These are phyloP conservation scores for Tetragnatha montana DNA, from an alignment of 2,888 invertebrate genomes.

Conservation along the genomic window DNA sequence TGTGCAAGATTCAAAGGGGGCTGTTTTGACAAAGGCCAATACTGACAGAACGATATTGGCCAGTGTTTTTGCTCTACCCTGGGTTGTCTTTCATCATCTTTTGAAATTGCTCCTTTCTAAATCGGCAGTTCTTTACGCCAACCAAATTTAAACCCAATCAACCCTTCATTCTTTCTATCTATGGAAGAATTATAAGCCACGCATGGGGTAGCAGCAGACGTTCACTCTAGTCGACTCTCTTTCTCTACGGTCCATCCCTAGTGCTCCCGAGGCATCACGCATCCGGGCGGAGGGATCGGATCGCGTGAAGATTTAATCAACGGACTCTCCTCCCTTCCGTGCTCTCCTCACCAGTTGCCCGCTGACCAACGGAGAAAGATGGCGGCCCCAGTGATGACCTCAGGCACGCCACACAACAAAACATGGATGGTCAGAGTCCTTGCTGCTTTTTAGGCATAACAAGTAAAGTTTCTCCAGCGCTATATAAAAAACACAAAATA, in stretches of 20 bases:
- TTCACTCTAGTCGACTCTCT: background rate
- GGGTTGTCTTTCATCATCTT: too few relatives aligned
- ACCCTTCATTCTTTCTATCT: constrained; percentile 15
- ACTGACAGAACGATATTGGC: too few relatives aligned
- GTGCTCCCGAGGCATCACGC: constrained; percentile 27
- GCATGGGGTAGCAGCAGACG: constrained; percentile 6
- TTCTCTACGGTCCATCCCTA: constrained; percentile 20
- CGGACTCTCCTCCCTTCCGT: constrained; percentile 35
- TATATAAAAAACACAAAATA: too few relatives aligned
- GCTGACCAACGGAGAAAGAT: constrained; percentile 33
- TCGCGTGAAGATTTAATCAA: constrained; percentile 70
- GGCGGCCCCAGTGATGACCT: too few relatives aligned
- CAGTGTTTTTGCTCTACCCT: too few relatives aligned
- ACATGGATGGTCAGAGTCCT: constrained; percentile 31
- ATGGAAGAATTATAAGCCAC: background rate
- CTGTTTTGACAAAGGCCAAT: too few relatives aligned
- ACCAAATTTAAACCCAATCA: background rate
- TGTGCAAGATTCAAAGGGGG: too few relatives aligned
- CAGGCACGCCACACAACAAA: constrained; percentile 42
- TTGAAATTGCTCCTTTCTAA: too few relatives aligned
- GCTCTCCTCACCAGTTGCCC: constrained; percentile 51
- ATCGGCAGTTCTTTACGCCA: background rate
- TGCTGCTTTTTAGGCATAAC: background rate
- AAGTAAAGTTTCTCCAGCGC: too few relatives aligned
- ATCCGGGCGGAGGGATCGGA: constrained; percentile 7